Conservation (phyloP, 2,888 invertebrate species). For the Allacma fusca region DNA sequence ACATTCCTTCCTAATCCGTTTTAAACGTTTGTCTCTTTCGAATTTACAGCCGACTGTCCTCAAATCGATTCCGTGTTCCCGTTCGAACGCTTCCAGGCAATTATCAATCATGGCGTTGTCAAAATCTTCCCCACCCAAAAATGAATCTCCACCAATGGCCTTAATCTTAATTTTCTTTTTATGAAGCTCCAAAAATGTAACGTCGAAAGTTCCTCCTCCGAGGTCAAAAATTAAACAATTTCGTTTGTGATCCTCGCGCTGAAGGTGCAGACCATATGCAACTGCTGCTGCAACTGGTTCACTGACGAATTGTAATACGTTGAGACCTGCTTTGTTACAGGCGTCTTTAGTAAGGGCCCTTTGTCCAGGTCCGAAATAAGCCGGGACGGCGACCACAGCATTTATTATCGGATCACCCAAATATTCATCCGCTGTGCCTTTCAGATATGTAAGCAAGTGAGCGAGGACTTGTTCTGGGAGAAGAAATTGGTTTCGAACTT, state of each 20-base stretch:
- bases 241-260: not conserved
- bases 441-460: slow-evolving; percentile 82
- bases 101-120: slow-evolving; percentile 63
- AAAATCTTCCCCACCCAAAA: slow-evolving; percentile 48
- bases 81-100: slow-evolving; percentile 44
- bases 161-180: slow-evolving; percentile 32
- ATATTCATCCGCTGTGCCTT: slow-evolving; percentile 87
- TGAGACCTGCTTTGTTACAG: slow-evolving; percentile 80
- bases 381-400: slow-evolving; percentile 81
- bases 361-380: slow-evolving; percentile 76
- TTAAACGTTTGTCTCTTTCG: not conserved
- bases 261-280: slow-evolving; percentile 35
- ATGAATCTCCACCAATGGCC: slow-evolving; percentile 36
- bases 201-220: slow-evolving; percentile 54
- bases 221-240: slow-evolving; percentile 46
- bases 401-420: slow-evolving; percentile 81
- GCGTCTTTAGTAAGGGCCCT: slow-evolving; percentile 81
- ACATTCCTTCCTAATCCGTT: slow-evolving; percentile 40
- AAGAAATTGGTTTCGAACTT: slow-evolving; percentile 66
- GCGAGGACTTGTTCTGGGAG: slow-evolving; percentile 71
- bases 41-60: not conserved
- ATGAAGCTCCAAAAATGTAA: slow-evolving; percentile 36
- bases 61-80: slow-evolving; percentile 27
- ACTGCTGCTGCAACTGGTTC: slow-evolving; percentile 88
- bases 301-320: slow-evolving; percentile 87